A percentile compares a stretch with the other conserved stretches of the same genome.
These are phyloP conservation scores for Anadara kagoshimensis DNA, from an alignment of 1,140 invertebrate genomes.

Conservation along the genomic window DNA sequence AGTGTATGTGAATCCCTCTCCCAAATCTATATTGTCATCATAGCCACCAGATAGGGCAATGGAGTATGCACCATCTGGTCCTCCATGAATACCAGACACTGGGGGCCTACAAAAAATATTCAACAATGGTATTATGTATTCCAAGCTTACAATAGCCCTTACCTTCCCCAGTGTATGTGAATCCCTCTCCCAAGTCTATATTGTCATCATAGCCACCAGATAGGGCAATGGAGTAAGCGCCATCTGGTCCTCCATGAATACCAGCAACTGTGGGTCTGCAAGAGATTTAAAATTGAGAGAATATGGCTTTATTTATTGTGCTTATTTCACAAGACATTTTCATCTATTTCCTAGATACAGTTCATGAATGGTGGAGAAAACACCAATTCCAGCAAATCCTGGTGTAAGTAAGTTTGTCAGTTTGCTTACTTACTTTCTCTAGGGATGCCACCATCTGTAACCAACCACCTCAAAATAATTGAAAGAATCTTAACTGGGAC, in stretches of 20 bases:
- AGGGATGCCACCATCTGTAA: no score
- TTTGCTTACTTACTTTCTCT: no score
- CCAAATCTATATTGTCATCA: slow-evolving; percentile 72
- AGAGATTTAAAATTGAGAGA: not conserved
- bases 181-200: slow-evolving; percentile 70
- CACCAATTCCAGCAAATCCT: no score
- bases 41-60: slow-evolving; percentile 72
- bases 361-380: not conserved
- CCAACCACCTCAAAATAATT: not conserved
- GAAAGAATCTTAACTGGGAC: not conserved
- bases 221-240: slow-evolving; percentile 72
- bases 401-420: no score
- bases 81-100: slow-evolving; percentile 74
- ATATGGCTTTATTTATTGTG: not conserved
- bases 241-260: slow-evolving; percentile 71
- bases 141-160: not conserved
- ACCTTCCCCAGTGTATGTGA: slow-evolving; percentile 74
- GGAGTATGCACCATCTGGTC: slow-evolving; percentile 71
- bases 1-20: slow-evolving; percentile 72
- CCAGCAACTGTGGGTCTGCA: slow-evolving; percentile 73
- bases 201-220: slow-evolving; percentile 73
- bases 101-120: slow-evolving; percentile 62
- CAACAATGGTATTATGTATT: no score
- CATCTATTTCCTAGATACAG: not conserved
- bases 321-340: no score